Evolutionary conservation across 1,140 invertebrate genomes (phyloP), one percentile per base, ranked within the genome.

Genomic region (Aphaenogaster ashmeadi): DNA sequence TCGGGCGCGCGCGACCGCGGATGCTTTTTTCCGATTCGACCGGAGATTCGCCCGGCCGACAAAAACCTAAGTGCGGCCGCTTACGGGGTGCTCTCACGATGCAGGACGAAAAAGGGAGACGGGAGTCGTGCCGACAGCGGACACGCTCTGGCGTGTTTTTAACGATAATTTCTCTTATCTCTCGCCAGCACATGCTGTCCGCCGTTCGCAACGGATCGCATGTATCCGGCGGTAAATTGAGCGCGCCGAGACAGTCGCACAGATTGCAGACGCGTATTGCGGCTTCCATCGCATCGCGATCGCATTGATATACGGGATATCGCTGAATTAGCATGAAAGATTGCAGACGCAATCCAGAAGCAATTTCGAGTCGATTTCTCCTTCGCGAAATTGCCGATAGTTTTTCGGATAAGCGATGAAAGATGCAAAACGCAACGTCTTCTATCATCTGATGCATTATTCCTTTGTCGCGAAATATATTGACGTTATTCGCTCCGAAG

Each of bases 111-210:
- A 87, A 71, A 74, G 54, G 81, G 87, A 58, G 33, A 75, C 52
- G 71, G 38, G 62, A 64, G 64, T 74, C 74, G 87, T 33, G 74
- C 67, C 52, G 50, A 47, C 60, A 60, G 62, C 86, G 86, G 86
- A 89, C 88, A 80, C 50, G 86, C 86, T 69, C 66, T 88, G 89
- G 89, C 89, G 75, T 88, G 88, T 90, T 90, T 90, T 90, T 90
- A 90, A 90, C 89, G 89, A 90, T 90, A 90, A 90, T 90, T 89
- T 77, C 86, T 90, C 88, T 90, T 90, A 90, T 90, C 89, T 90
- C 67, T 41, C 56, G 75, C 77, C 67, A 90, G 86, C 89, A 90
- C 89, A 90, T 90, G 89, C 86, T 90, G 86, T 83, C 85, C 79
- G 88, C 80, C 78, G 88, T 79, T 85, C 86, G 89, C 83, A 79